Base-by-base conservation (phyloP, 1,140 invertebrate genomes). In the Brachionus angularis region DNA sequence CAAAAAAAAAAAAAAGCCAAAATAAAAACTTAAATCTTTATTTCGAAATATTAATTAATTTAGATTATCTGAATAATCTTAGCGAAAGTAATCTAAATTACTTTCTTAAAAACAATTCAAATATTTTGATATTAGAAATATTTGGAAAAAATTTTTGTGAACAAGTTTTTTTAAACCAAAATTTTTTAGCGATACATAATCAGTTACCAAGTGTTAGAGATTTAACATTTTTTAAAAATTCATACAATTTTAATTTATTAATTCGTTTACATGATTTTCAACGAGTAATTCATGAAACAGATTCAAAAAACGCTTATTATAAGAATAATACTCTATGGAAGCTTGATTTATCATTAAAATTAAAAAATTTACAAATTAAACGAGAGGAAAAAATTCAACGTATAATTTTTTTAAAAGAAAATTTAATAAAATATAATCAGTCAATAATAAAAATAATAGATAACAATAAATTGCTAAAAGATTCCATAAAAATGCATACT, bases 121-220 rank as follows among this genome's bases (percentile, higher is more conserved):
- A 58, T 58, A 39, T 58, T 12, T 23, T 58, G 21, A 21, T 58
- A 25, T 58, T 58, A 10, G 33, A 39, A 39, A 21, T 58, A 23
- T 58, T 58, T 58, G 53, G 39, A 23, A 58, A 23, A 18, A 21
- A 39, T 39, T 58, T 58, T 58, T 58, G 53, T 58, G 53, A 58
- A 39, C 33, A 31, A 5, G 10, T 42, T 8, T 42, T 14, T 14
- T 14, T n/a, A 14, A n/a, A 42, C 4, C 8, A 42, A 14, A 42
- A 42, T n/a, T n/a, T n/a, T n/a, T n/a, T n/a, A n/a, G n/a, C n/a
- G 25, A 58, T 29, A 25, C 5, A 21, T 18, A 36, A 36, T 33
- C 18, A 21, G 16, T 21, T 36, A 21, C 10, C 33, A 39, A 12
- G n/a, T n/a, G n/a, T n/a, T 29, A 23, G 39, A 58, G 23, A 23